Base-by-base conservation (phyloP, 30 jellyfish, hydroid and myxozoan species). In the Aurelia aurita complex sp. Pacific region DNA sequence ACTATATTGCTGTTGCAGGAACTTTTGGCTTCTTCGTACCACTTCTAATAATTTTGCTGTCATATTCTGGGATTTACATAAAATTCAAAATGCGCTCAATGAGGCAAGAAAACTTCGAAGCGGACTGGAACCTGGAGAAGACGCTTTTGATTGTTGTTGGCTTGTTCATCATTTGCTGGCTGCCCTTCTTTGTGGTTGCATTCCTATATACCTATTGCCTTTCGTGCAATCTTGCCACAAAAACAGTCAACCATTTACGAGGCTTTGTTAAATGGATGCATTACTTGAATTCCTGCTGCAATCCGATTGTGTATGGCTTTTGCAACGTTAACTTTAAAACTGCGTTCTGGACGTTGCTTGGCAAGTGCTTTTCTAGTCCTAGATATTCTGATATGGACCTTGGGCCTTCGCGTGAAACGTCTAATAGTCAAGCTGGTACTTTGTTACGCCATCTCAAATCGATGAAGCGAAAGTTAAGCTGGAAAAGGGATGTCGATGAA, bases 221-320 rank as follows among this genome's bases (percentile, higher is more conserved):
- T 9, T 18, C 83, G 16, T 94, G 96, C 73, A 19, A 15, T 52
- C 64, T 71, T 29, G 16, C 17, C 38, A 1, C 62, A 8, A 64
- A 57, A 10, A 46, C 86, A 35, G 59, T 72, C 34, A 34, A 59
- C 54, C 85, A 90, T 94, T 32, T 89, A 10, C 72, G 89, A 32
- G 81, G 98, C 54, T 68, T 88, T 34, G 67, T 43, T 34, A 94
- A 89, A 64, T 94, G 97, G 97, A 88, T 94, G 90, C 99, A 94
- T 60, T 94, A 94, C 77, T 55, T 83, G 42, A 94, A 94, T 75
- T 90, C 98, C 23, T 94, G 97, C 82, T 67, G 91, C 71, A 94
- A 94, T 68, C 99, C 99, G 4, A 79, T 94, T 16, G 88, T 94
- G 17, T 94, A 94, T 80, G 99, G 97, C 15, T 84, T 94, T 53